These are phyloP conservation scores for Eupithecia tripunctaria DNA, from an alignment of 2,888 invertebrate genomes.

Conservation along the genomic window DNA sequence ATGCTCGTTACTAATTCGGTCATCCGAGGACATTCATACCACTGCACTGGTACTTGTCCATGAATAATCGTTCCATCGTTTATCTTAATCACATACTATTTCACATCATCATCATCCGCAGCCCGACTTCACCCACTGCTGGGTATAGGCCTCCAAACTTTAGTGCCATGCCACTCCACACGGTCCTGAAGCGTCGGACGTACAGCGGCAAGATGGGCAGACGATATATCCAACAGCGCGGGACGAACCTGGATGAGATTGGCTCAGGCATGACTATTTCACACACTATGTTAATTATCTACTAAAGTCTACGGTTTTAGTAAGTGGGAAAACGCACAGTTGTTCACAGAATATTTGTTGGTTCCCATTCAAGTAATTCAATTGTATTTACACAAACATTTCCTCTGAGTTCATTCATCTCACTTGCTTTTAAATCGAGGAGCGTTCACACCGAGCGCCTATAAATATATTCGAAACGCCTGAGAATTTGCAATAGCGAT, in stretches of 20 bases:
- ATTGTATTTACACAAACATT: constrained; percentile 13
- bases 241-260: too few relatives aligned
- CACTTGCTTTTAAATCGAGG: constrained; percentile 15
- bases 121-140: too few relatives aligned
- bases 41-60: background rate
- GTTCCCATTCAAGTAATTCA: background rate
- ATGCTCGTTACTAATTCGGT: background rate
- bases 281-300: background rate
- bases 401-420: constrained; percentile 27
- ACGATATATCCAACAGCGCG: too few relatives aligned
- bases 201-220: too few relatives aligned
- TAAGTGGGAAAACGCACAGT: background rate
- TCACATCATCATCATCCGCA: too few relatives aligned
- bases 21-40: background rate
- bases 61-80: background rate
- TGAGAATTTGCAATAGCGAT: constrained; percentile 30
- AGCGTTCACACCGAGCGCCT: constrained; percentile 18
- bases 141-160: too few relatives aligned
- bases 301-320: background rate
- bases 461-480: constrained; percentile 28
- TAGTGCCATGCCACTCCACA: too few relatives aligned
- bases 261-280: too few relatives aligned
- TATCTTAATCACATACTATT: too few relatives aligned
- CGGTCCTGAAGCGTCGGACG: too few relatives aligned
- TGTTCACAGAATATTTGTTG: background rate